Base-by-base conservation (phyloP, 2,113 vertebrate genomes). In the Chroicocephalus ridibundus region DNA sequence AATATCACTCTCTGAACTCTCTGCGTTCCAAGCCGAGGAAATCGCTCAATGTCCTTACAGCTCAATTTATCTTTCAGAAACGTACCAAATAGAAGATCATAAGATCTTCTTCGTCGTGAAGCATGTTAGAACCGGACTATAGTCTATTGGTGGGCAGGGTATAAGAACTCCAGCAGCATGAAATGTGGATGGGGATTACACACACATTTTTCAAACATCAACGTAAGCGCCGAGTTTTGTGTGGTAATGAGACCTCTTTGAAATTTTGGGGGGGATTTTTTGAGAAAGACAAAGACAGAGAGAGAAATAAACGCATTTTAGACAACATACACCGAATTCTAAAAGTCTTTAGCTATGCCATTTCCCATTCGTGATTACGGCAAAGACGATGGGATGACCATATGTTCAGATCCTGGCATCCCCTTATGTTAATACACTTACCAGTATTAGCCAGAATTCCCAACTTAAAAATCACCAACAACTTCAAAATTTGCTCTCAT, bases 401-500 rank as follows among this genome's bases (percentile, higher is more conserved):
- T 65, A 80, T 20, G 54, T 68, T 47, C 85, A 82, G 55, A 16
- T 79, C 55, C 61, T 78, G 47, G 42, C 58, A 82, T 42, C 36
- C 24, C 70, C 36, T 93, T 88, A 61, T n/a, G 40, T 66, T 93
- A 85, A 86, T 81, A 66, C 10, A 66, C 47, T 85, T 74, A 82
- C 1, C 44, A 69, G 57, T 21, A 82, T 89, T 82, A 92, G 74
- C n/a, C 62, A 95, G 66, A 85, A 87, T 66, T 85, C 44, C 4
- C 5, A 94, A 90, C 65, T 74, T 77, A 62, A 94, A 92, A 76
- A 69, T 38, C n/a, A 72, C 27, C 36, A 82, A n/a, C 21, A 51
- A 46, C 40, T 71, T 82, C 75, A 82, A 51, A 61, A 75, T 70
- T 80, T 84, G 27, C 8, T 86, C 52, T 79, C 36, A 55, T 65